Base-by-base conservation (phyloP, 1,140 invertebrate genomes). In the Penaeus japonicus region DNA sequence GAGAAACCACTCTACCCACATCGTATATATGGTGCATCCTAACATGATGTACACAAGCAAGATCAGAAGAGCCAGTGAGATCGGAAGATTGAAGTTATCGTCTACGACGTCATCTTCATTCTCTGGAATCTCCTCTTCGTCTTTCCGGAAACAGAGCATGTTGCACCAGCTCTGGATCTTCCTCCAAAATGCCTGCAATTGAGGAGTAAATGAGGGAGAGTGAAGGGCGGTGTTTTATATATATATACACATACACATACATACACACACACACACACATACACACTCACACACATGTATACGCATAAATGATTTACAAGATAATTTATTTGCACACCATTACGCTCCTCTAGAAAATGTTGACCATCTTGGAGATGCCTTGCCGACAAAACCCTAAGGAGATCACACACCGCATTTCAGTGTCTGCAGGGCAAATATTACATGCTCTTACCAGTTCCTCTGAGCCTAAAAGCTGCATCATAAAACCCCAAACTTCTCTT, bases 51-150 rank as follows among this genome's bases (percentile, higher is more conserved):
- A 99, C 0, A 95, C 91, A 0, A 98, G 91, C 30, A 98, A 93
- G 70, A 98, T 95, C 5, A 95, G 92, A 0, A 98, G 95, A 0
- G 97, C 97, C 1, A 98, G 94, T 4, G 96, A 96, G 53, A 98
- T 96, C 0, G 97, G 97, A 32, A 99, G 92, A 92, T 98, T 97
- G 92, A 99, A 99, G 92, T 98, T 96, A 91, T 98, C 97, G 91
- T 98, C 97, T 79, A 98, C 91, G 15, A 92, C 90, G 79, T 24
- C 92, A 85, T 92, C 92, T 12, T 92, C 92, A 17, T 93, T 93
- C 24, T 94, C 94, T 79, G 94, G 94, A 1, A 18, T 39, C 22
- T 86, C 87, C 30, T 39, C 75, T 0, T n/a, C 30, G 0, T 65
- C 35, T 35, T 70, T 84, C 47, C 30, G 27, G 20, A 53, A 57